Evolutionary conservation across 2,888 invertebrate genomes (phyloP).

Genomic region (Drosophila pseudotalamancana): DNA sequence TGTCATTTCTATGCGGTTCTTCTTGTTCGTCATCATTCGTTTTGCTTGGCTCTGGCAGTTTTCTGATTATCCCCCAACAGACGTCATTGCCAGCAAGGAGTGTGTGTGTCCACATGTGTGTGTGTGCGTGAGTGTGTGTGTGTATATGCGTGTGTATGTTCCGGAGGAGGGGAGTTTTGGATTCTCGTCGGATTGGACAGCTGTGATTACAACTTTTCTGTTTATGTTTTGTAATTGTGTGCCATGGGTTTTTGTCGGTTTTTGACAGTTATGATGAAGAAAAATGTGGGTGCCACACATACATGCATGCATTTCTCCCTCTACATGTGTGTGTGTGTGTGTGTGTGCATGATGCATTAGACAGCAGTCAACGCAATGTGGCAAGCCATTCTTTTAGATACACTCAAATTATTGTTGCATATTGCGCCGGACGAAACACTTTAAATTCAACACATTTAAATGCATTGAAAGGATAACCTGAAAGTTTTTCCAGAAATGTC

Average conservation of each 20-base stretch:
- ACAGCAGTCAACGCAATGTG: slow-evolving; percentile 36
- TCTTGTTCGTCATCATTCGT: slow-evolving; percentile 53
- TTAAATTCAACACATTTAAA: slow-evolving; percentile 63
- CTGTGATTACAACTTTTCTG: slow-evolving; percentile 77
- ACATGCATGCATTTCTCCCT: background rate
- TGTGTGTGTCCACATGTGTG: background rate
- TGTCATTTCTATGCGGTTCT: slow-evolving; percentile 42
- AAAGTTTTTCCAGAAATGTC: too few species aligned
- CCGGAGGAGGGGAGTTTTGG: slow-evolving; percentile 23
- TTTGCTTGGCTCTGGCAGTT: slow-evolving; percentile 64
- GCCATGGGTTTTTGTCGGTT: slow-evolving; percentile 71
- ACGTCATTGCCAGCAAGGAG: slow-evolving; percentile 29
- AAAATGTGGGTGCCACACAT: slow-evolving; percentile 54
- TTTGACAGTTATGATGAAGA: slow-evolving; percentile 77
- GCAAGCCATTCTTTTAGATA: slow-evolving; percentile 17
- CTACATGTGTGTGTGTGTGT: slow-evolving; percentile 2
- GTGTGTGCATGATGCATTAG: slow-evolving; percentile 35
- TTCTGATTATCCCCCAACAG: slow-evolving; percentile 65
- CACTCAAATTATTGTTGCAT: slow-evolving; percentile 29
- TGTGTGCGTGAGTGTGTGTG: background rate
- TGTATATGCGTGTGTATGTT: background rate
- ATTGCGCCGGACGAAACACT: slow-evolving; percentile 56
- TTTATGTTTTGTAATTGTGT: slow-evolving; percentile 70
- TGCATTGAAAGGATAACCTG: too few species aligned
- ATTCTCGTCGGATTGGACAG: slow-evolving; percentile 68